Evolutionary conservation across 92 coral and sea anemone genomes (phyloP).

Genomic region (Porites evermanni): DNA sequence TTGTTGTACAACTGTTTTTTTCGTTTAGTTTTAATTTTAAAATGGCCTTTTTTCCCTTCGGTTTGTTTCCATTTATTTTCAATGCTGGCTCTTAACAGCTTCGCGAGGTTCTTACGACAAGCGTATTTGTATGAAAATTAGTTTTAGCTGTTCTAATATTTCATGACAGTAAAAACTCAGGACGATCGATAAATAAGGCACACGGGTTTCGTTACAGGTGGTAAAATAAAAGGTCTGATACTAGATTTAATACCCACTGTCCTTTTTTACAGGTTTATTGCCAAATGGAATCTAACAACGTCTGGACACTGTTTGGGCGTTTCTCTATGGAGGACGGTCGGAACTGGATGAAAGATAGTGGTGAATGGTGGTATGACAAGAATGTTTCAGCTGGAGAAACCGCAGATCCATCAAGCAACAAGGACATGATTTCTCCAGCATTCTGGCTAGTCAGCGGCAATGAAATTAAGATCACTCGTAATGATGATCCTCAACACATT

Average conservation of each 20-base stretch:
- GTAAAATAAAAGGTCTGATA: not conserved
- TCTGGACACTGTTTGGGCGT: conserved; percentile 76
- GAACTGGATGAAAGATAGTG: conserved; percentile 63
- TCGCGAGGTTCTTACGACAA: too few species aligned
- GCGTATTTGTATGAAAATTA: too few species aligned
- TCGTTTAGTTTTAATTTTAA: too few species aligned
- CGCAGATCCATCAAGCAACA: conserved; percentile 44
- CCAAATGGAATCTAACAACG: not conserved
- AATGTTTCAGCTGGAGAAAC: conserved; percentile 40
- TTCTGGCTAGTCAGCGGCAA: conserved; percentile 54
- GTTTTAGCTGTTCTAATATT: too few species aligned
- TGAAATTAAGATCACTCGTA: conserved; percentile 69
- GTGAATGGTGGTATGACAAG: conserved; percentile 71
- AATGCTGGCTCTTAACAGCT: too few species aligned
- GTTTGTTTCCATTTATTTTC: too few species aligned
- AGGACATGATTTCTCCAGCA: conserved; percentile 74
- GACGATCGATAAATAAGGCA: not conserved
- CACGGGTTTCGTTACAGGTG: not conserved
- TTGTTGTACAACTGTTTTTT: too few species aligned
- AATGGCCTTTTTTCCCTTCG: too few species aligned
- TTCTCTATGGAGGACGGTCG: conserved; percentile 54
- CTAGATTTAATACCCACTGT: not conserved
- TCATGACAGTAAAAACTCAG: too few species aligned
- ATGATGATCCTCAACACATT: conserved; percentile 57
- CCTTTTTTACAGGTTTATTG: conserved; percentile 4